Base-by-base conservation (phyloP, 2,797 vertebrate species). In the Nyctalus aviator region DNA sequence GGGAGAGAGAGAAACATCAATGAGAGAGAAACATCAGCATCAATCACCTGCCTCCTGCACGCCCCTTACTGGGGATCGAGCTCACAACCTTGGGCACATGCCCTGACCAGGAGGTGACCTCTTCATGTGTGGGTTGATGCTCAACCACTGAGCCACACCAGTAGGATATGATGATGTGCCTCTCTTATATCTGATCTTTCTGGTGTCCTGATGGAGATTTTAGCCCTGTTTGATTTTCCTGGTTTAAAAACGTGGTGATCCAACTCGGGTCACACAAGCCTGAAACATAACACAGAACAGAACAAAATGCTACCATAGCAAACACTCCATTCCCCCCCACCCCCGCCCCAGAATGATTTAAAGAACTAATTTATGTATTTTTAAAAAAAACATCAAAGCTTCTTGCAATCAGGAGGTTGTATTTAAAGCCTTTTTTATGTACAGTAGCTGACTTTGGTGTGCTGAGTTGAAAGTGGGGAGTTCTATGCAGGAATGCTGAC, bases 401-500 rank as follows among this genome's bases (percentile, higher is more conserved):
- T 66, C 2, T 32, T 64, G 8, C 11, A 73, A 10, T 32, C 41
- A 53, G 35, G 13, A 66, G 32, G 21, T 62, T 9, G 1, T 32
- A 13, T 46, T 81, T 35, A 37, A 93, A 84, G 32, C 12, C 25
- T 44, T 71, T 93, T 37, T 4, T 6, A 25, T 83, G 71, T 88
- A 69, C 12, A 18, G 9, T 18, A 30, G 20, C 90, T 81, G 77
- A 18, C 30, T 25, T 14, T 68, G 41, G 32, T 20, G 1, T 8
- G 41, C 82, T 55, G 0, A 17, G 18, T 66, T 81, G 30, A 84
- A 78, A 92, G 76, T 15, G 14, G 93, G 89, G 41, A 81, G 6
- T 81, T 95, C 84, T 78, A 12, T 78, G 77, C 41, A 96, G 95
- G 96, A 97, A 95, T 96, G 95, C 76, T 30, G 93, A 21, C 88